Conservation (phyloP, 2,888 invertebrate species). For the Drosophila paranaensis region DNA sequence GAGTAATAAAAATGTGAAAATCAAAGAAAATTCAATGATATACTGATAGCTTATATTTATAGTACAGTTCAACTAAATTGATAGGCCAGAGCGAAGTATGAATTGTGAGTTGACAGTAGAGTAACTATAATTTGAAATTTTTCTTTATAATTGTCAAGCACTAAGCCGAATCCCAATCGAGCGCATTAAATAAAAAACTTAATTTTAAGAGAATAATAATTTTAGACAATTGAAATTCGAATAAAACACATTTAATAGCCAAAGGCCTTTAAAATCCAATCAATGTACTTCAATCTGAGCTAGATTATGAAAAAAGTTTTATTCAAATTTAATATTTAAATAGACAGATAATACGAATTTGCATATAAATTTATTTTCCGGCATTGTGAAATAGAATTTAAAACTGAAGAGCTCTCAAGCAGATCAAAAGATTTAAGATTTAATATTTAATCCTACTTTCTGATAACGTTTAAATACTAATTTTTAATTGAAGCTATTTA, state of each 20-base stretch:
- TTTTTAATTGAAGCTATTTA: not conserved
- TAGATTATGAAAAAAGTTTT: not conserved
- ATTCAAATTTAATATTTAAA: not conserved
- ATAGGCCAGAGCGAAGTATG: no score
- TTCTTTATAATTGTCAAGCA: no score
- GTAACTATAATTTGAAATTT: not conserved
- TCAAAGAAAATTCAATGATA: conserved; percentile 19
- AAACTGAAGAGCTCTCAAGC: not conserved
- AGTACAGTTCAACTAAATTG: no score
- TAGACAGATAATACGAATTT: not conserved
- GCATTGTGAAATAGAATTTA: not conserved
- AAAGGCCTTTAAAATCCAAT: not conserved
- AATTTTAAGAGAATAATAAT: not conserved
- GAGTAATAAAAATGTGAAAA: not conserved
- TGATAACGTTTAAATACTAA: not conserved
- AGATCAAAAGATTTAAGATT: not conserved
- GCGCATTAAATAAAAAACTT: not conserved
- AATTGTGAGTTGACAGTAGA: no score
- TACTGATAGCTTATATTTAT: not conserved
- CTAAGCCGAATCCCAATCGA: not conserved
- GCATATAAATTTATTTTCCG: not conserved
- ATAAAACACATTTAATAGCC: not conserved
- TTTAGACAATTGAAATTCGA: not conserved
- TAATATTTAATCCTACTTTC: no score
- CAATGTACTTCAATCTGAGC: not conserved